Base-by-base conservation (phyloP, 2,113 vertebrate genomes). In the Phycodurus eques region DNA sequence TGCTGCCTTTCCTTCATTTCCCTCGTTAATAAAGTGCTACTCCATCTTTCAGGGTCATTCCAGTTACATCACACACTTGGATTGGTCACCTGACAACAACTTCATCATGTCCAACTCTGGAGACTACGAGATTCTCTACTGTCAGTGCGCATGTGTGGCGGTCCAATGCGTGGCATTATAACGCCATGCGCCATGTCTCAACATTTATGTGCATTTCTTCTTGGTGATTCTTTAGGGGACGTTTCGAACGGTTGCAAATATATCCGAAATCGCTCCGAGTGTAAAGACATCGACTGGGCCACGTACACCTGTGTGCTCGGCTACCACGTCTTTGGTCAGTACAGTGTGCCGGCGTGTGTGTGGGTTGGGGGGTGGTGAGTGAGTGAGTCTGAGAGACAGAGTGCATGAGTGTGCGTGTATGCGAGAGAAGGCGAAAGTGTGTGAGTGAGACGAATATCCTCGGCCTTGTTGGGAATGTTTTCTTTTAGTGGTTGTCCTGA, bases 81-180 rank as follows among this genome's bases (percentile, higher is more conserved):
- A 99, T 91, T 99, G 96, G 96, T 98, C 97, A 83, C 98, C 97
- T 13, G 96, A 99, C 91, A 98, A 98, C 90, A 96, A 94, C 83
- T 94, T 94, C 79, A 98, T 99, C 91, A 99, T 99, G 98, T 99
- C 98, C 90, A 99, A 99, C 94, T 99, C 98, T 31, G 98, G 98
- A 92, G 98, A 99, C 93, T 99, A 99, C 71, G 98, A 99, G 94
- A 99, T 99, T 91, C 85, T 99, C 79, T 98, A 99, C 93, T 99
- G 98, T 99, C 87, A 98, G 98, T 96, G 88, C 4, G 53, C 53
- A 53, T 19, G 8, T 9, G 19, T 8, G 11, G 11, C 5, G 17
- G 49, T n/a, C n/a, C n/a, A n/a, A 53, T 19, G 8, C 2, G 19
- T 8, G 11, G n/a, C 42, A n/a, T 27, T 1, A 14, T 27, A 43